Evolutionary conservation across 2,797 vertebrate genomes (phyloP).

Genomic region (Sebastes steindachneri): DNA sequence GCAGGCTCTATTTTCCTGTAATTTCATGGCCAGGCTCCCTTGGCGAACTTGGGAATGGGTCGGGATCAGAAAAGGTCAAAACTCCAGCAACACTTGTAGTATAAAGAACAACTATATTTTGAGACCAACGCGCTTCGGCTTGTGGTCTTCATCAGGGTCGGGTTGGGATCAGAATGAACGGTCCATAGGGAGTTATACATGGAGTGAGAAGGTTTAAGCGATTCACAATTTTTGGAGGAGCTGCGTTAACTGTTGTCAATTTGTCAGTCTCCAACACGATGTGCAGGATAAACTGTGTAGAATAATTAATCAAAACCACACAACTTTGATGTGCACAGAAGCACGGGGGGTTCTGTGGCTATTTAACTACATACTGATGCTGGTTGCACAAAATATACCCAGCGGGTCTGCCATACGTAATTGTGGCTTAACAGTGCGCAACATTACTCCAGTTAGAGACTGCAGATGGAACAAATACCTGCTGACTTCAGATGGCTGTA

Average conservation of each 20-base stretch:
- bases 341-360: background rate
- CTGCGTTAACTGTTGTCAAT: background rate
- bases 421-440: background rate
- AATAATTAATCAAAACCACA: background rate
- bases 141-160: too few species aligned
- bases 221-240: background rate
- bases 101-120: too few species aligned
- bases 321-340: background rate
- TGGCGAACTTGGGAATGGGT: too few species aligned
- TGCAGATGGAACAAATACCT: background rate
- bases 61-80: too few species aligned
- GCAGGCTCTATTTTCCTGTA: too few species aligned
- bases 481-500: background rate
- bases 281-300: background rate
- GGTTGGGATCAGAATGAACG: too few species aligned
- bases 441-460: background rate
- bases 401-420: background rate
- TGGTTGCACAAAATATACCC: background rate
- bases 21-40: too few species aligned
- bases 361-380: background rate
- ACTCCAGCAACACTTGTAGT: too few species aligned
- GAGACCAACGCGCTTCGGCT: too few species aligned
- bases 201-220: too few species aligned
- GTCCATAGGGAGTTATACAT: too few species aligned
- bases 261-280: background rate